Conservation (phyloP, 2,888 invertebrate genomes). For the Parelbella ahira region DNA sequence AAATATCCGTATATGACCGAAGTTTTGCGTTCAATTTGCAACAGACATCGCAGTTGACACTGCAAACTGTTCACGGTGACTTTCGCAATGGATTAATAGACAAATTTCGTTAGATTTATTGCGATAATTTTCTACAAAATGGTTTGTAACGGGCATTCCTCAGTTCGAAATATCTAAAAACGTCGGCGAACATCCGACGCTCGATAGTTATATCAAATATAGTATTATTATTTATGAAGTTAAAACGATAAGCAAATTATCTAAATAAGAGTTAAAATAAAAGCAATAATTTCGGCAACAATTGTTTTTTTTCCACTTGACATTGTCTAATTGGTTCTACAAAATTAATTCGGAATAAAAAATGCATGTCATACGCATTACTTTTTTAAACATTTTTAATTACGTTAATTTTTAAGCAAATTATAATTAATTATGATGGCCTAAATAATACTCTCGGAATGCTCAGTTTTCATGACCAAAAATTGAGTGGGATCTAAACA, state of each 20-base stretch:
- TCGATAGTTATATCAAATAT: constrained; percentile 29
- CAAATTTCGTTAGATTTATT: constrained; percentile 22
- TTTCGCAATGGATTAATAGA: constrained; percentile 20
- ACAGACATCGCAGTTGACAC: neutral
- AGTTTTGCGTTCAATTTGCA: no score
- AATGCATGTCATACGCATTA: no score
- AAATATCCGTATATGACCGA: neutral
- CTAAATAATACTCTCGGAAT: no score
- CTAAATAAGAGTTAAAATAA: no score
- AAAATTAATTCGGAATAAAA: no score
- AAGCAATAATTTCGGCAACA: constrained; percentile 11
- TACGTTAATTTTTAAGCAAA: no score
- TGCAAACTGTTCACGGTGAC: constrained; percentile 12
- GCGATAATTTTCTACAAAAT: constrained; percentile 3
- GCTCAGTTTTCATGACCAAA: no score
- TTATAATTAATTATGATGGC: no score
- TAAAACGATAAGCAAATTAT: constrained; percentile 29
- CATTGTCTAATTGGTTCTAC: no score
- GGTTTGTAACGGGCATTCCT: constrained; percentile 15
- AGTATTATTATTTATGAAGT: constrained; percentile 43
- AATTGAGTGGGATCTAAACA: no score
- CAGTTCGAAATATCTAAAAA: neutral
- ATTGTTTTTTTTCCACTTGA: constrained; percentile 7
- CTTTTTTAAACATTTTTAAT: no score
- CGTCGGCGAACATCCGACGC: constrained; percentile 5